These are phyloP conservation scores for Strix aluco DNA, from an alignment of 2,113 vertebrate species.

Conservation along the genomic window DNA sequence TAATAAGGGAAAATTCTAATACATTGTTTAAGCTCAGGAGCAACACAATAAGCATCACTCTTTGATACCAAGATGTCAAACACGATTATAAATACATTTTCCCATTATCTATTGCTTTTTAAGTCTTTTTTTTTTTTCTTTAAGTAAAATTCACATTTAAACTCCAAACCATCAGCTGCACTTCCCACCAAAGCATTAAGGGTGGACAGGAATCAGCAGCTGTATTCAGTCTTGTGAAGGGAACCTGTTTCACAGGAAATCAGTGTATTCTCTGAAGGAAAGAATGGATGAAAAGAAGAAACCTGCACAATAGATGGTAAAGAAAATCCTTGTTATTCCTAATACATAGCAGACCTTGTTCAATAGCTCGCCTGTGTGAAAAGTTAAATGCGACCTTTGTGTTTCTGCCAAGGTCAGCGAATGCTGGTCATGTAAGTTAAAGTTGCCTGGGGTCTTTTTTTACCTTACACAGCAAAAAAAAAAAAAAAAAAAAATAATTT, in stretches of 20 bases:
- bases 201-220: neutral
- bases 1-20: neutral
- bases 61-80: neutral
- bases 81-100: neutral
- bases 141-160: neutral
- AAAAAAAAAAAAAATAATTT: neutral
- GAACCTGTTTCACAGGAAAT: neutral
- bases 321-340: constrained; percentile 21
- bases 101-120: neutral
- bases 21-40: neutral
- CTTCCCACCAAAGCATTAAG: neutral
- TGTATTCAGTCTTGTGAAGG: neutral
- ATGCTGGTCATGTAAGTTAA: constrained; percentile 10
- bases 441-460: constrained; percentile 35
- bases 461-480: constrained; percentile 35
- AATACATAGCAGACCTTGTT: neutral
- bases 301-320: neutral
- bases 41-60: neutral
- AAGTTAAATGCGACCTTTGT: constrained; percentile 52
- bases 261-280: neutral
- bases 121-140: neutral
- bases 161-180: neutral
- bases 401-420: constrained; percentile 43
- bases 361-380: constrained; percentile 8
- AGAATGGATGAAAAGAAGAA: neutral